phyloP scores from a whole-genome alignment of 2,797 vertebrate genomes.

The Sebastes taczanowskii region DNA sequence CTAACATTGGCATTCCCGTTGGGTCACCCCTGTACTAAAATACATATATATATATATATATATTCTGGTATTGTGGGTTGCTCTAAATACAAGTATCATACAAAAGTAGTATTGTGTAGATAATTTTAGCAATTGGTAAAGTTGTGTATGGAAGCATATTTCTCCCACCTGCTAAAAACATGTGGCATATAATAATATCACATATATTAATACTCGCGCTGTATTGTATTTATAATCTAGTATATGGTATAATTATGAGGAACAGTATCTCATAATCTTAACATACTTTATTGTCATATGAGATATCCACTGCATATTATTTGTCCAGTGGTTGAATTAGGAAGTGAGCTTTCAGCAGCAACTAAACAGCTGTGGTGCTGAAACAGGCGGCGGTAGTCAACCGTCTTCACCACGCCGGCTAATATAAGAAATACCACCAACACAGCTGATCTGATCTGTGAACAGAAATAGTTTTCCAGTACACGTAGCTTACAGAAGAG shows the following conservation, averaged over 20 bases:
- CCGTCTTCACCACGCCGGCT: background rate
- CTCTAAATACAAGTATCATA: background rate
- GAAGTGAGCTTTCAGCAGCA: background rate
- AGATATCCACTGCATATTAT: background rate
- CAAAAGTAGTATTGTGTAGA: background rate
- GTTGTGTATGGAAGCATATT: background rate
- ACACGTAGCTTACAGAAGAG: background rate
- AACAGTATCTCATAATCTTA: background rate
- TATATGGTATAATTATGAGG: background rate
- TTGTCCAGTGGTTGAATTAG: background rate
- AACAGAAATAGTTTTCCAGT: constrained; percentile 9
- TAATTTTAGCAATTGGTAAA: background rate
- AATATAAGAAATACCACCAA: constrained; percentile 21
- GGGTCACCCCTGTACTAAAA: background rate
- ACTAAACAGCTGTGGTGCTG: background rate
- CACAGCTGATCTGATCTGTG: constrained; percentile 16
- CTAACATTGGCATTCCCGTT: background rate
- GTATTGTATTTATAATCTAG: background rate
- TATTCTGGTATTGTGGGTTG: constrained; percentile 4
- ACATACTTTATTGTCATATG: background rate
- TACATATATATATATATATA: background rate
- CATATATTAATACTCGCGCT: background rate
- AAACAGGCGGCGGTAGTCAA: background rate
- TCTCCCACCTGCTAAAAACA: constrained; percentile 14
- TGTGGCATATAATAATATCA: background rate